These are phyloP conservation scores for Epinephelus moara DNA, from an alignment of 2,113 vertebrate genomes.

Conservation along the genomic window DNA sequence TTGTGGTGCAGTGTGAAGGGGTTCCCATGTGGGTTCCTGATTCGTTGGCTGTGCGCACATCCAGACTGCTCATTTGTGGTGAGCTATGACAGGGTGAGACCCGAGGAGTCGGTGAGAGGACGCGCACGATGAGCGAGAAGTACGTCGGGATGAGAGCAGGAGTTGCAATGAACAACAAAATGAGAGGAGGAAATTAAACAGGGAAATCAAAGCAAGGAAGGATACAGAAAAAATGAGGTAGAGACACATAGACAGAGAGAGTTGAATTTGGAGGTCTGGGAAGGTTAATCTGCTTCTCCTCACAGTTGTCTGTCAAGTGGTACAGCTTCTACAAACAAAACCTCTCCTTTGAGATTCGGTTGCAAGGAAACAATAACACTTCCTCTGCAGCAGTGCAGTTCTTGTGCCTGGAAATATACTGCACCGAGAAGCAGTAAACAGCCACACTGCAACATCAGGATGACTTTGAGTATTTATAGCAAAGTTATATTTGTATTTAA, in stretches of 20 bases:
- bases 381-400: slow-evolving; percentile 22
- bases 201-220: slow-evolving; percentile 25
- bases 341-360: slow-evolving; percentile 38
- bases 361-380: slow-evolving; percentile 45
- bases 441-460: background rate
- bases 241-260: slow-evolving; percentile 10
- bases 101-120: slow-evolving; percentile 39
- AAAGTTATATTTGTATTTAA: slow-evolving; percentile 2
- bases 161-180: slow-evolving; percentile 26
- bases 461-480: slow-evolving; percentile 19
- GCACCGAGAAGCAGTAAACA: slow-evolving; percentile 19
- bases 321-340: slow-evolving; percentile 55
- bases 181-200: slow-evolving; percentile 21
- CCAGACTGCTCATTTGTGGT: slow-evolving; percentile 74
- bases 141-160: slow-evolving; percentile 22
- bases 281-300: slow-evolving; percentile 65
- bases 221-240: slow-evolving; percentile 5
- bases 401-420: slow-evolving; percentile 24
- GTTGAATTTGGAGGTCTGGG: slow-evolving; percentile 31
- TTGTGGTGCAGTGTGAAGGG: slow-evolving; percentile 68
- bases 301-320: slow-evolving; percentile 53
- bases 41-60: slow-evolving; percentile 55
- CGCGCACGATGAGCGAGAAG: slow-evolving; percentile 32
- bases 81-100: slow-evolving; percentile 70
- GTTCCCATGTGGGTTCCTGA: slow-evolving; percentile 67